phyloP scores from a whole-genome alignment of 2,888 invertebrate species.

The Tetragonisca angustula region DNA sequence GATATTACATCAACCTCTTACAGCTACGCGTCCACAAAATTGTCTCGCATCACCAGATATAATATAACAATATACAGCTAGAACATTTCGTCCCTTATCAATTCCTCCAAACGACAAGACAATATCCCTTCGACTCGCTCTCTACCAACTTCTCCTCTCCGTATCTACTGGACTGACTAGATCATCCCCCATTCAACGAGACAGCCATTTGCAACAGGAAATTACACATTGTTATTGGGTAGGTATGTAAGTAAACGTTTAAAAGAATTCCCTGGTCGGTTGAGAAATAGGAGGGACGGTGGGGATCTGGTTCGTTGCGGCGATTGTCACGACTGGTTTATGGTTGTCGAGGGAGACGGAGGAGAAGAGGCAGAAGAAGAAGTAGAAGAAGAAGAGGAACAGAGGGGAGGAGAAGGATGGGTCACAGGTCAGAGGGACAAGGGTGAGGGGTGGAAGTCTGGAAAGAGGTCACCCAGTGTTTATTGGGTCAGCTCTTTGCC shows the following conservation, averaged over 20 bases:
- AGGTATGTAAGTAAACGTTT: not conserved
- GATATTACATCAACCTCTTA: not conserved
- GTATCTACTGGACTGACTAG: not conserved
- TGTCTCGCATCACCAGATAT: not conserved
- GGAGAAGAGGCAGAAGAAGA: not conserved
- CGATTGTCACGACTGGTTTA: slow-evolving; percentile 19
- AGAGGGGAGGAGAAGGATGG: not conserved
- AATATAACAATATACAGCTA: not conserved
- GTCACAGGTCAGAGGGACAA: not conserved
- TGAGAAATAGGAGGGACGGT: not conserved
- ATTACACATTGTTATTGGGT: no score
- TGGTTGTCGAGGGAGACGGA: not conserved
- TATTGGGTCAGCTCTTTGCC: slow-evolving; percentile 61
- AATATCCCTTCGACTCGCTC: not conserved
- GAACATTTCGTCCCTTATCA: no score
- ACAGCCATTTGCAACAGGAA: not conserved
- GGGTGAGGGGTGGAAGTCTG: slow-evolving; percentile 18
- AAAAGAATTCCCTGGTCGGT: not conserved
- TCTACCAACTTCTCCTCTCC: no score
- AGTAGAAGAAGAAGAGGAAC: not conserved
- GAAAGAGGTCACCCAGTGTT: slow-evolving; percentile 64
- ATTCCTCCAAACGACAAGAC: not conserved
- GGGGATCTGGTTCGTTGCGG: not conserved
- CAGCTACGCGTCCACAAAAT: not conserved
- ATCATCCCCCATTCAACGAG: not conserved